phyloP scores from a whole-genome alignment of 2,888 invertebrate genomes.

The Operophtera brumata region DNA sequence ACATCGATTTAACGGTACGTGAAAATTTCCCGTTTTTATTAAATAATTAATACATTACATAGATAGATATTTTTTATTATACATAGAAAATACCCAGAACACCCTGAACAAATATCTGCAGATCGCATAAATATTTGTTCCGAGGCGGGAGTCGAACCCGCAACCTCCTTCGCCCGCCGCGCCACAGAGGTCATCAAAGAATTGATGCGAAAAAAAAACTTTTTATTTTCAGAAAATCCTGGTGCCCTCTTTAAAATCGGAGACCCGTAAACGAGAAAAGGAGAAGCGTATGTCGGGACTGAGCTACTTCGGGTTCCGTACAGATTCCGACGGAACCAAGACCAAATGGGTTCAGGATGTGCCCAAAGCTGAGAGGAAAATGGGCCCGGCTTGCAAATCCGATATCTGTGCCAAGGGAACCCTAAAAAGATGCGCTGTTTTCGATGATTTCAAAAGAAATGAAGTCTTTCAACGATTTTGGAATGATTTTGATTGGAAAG shows the following conservation, averaged over 20 bases:
- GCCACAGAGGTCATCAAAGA: no score
- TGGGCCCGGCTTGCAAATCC: slow-evolving; percentile 50
- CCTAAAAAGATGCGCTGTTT: slow-evolving; percentile 38
- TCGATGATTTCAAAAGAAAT: slow-evolving; percentile 42
- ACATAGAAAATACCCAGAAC: no score
- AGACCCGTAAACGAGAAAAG: slow-evolving; percentile 51
- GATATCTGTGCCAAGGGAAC: slow-evolving; percentile 47
- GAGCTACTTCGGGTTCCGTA: slow-evolving; percentile 59
- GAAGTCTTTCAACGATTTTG: slow-evolving; percentile 56
- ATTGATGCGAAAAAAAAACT: no score
- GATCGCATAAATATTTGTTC: no score
- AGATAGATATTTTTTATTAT: no score
- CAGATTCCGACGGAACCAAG: slow-evolving; percentile 33
- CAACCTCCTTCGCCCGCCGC: no score
- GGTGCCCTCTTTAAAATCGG: slow-evolving; percentile 43
- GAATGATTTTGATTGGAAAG: slow-evolving; percentile 56
- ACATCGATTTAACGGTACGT: no score
- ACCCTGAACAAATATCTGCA: no score
- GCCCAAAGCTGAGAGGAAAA: slow-evolving; percentile 49
- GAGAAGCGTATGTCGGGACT: slow-evolving; percentile 60
- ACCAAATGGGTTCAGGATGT: slow-evolving; percentile 60
- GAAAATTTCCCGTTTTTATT: no score
- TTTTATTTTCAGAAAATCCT: slow-evolving; percentile 39
- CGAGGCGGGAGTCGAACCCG: no score
- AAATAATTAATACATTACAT: no score